phyloP scores from a whole-genome alignment of 2,113 vertebrate species.

The Hydrochoerus hydrochaeris region DNA sequence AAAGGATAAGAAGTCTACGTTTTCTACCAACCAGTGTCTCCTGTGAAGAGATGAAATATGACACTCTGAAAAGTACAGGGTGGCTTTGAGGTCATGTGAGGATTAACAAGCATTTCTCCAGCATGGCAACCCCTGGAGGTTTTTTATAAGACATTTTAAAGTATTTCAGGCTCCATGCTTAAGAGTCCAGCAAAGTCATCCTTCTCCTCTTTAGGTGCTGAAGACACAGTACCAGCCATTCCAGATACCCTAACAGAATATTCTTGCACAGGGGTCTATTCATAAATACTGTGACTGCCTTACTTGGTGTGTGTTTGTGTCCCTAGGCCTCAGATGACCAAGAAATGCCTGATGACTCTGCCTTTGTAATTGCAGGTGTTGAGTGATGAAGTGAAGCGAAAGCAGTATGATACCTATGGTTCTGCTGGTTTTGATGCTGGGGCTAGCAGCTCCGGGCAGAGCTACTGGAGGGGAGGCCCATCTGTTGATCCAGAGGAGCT shows the following conservation, averaged over 20 bases:
- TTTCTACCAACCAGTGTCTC: neutral
- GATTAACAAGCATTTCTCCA: neutral
- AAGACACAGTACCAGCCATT: neutral
- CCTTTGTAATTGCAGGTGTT: slow-evolving; percentile 86
- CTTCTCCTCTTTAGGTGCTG: neutral
- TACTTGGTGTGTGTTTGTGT: neutral
- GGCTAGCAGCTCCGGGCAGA: slow-evolving; percentile 85
- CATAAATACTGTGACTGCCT: neutral
- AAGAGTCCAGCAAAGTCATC: neutral
- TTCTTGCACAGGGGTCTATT: neutral
- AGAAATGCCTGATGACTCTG: fast-evolving
- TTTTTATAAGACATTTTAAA: neutral
- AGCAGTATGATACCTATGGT: slow-evolving; percentile 95
- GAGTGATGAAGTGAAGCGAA: slow-evolving; percentile 95
- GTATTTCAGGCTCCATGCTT: neutral
- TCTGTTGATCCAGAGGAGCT: slow-evolving; percentile 95
- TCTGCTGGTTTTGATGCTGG: slow-evolving; percentile 90
- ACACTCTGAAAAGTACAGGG: neutral
- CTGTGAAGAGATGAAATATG: neutral
- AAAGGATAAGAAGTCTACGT: neutral
- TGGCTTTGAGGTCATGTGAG: neutral
- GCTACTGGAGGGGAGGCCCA: slow-evolving; percentile 92
- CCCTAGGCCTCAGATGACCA: fast-evolving
- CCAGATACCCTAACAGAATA: neutral
- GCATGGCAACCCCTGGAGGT: no score